Evolutionary conservation across 2,888 invertebrate species (phyloP).

Genomic region (Yponomeuta sedellus): DNA sequence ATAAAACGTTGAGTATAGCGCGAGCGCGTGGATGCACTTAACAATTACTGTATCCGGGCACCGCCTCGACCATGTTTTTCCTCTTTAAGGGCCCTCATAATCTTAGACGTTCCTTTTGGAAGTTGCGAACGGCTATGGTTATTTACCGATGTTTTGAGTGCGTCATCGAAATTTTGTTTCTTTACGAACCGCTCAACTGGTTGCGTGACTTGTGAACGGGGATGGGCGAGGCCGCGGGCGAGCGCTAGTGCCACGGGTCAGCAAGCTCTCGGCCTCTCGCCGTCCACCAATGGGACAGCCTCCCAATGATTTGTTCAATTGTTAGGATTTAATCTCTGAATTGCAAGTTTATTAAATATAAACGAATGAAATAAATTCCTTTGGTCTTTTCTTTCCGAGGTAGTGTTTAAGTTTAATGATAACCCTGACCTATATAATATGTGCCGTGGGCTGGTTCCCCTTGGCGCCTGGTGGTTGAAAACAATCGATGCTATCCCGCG

Average conservation of each 20-base stretch:
- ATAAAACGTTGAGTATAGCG: conserved; percentile 51
- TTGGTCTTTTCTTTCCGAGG: conserved; percentile 35
- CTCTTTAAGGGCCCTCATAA: conserved; percentile 52
- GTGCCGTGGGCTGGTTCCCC: conserved; percentile 27
- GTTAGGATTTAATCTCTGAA: conserved; percentile 75
- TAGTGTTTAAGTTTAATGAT: conserved; percentile 8
- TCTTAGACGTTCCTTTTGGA: conserved; percentile 42
- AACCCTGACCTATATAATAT: conserved; percentile 61
- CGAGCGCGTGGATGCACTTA: conserved; percentile 60
- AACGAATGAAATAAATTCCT: conserved; percentile 61
- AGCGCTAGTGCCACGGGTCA: background rate
- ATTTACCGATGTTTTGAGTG: conserved; percentile 2
- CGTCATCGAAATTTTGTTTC: background rate
- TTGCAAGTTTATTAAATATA: conserved; percentile 78
- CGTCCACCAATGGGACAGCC: conserved; percentile 50
- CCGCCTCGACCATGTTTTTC: conserved; percentile 56
- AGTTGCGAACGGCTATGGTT: conserved; percentile 51
- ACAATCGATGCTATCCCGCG: conserved; percentile 71
- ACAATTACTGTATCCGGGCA: conserved; percentile 55
- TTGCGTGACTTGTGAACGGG: conserved; percentile 25
- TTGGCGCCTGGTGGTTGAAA: conserved; percentile 39
- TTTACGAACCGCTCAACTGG: conserved; percentile 9
- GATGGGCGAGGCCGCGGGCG: conserved; percentile 1
- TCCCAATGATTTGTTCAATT: conserved; percentile 71
- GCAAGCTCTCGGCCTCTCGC: conserved; percentile 37